Evolutionary conservation across 1,140 invertebrate genomes (phyloP), one percentile per base, ranked within the genome.

Genomic region (Andricus grossulariae): DNA sequence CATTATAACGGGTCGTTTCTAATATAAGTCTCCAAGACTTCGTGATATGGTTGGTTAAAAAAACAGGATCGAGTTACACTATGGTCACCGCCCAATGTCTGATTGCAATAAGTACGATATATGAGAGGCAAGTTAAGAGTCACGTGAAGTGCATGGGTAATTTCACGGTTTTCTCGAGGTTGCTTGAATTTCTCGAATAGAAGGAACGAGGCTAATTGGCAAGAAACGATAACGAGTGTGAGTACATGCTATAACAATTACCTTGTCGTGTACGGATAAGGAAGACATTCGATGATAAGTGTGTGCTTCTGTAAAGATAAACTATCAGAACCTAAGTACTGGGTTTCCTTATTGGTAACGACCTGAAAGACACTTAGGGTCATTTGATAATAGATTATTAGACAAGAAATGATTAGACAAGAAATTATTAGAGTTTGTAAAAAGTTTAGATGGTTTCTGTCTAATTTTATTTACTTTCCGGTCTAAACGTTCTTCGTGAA

Each of bases 1-100:
- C 88, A 83, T 89, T 85, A 88, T 90, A 91, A 90, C 90, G 90
- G 88, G 80, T 87, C 84, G 82, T 82, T 85, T 76, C 80, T 80
- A 79, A 32, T 32, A 32, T 32, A 32, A 80, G 57, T 66, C 57
- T 11, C 57, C 57, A 66, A 66, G 57, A 10, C 39, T 76, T 80
- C 78, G 75, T 80, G 82, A 83, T 79, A 80, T 83, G 73, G 32
- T 50, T 45, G 57, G 12, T 66, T 66, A 32, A 39, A 66, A 66
- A 32, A 66, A 66, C 16, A 57, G 3, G 19, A 21, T 25, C 12
- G 19, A 57, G 55, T 57, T 18, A 12, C 25, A 13, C 0, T 57
- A 8, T 39, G 25, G 57, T 66, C 12, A 66, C 21, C 21, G 57
- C 21, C 57, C 21, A 66, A 66, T 25, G 21, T 57, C 21, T 18